Evolutionary conservation across 1,140 invertebrate species (phyloP).

Genomic region (Bombus vancouverensis): DNA sequence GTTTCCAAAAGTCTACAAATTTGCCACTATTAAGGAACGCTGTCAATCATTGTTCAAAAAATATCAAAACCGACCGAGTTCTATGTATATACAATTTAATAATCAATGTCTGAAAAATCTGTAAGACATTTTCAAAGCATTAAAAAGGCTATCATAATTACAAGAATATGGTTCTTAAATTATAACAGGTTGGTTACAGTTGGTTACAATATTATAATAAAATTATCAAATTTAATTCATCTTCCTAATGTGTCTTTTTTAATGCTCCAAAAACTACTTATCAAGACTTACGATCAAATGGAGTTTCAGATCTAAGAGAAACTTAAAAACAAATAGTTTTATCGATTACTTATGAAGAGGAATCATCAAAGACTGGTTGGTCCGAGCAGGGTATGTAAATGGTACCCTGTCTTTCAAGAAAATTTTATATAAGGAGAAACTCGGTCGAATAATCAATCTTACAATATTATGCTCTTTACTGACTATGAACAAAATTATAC

Average conservation of each 20-base stretch:
- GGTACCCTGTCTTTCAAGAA: constrained; percentile 36
- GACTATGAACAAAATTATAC: constrained; percentile 27
- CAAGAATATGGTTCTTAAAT: no score
- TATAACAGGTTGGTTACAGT: no score
- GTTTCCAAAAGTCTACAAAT: background rate
- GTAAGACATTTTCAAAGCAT: background rate
- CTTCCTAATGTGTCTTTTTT: background rate
- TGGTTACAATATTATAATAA: background rate
- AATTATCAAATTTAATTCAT: background rate
- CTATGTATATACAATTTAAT: background rate
- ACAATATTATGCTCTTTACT: constrained; percentile 35
- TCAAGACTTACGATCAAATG: background rate
- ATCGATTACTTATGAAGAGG: background rate
- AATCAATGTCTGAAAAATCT: background rate
- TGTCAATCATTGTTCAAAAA: constrained; percentile 22
- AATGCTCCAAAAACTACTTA: background rate
- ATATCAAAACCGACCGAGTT: constrained; percentile 47
- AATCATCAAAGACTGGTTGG: constrained; percentile 19
- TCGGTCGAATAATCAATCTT: constrained; percentile 42
- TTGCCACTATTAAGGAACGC: background rate
- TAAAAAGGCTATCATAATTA: no score
- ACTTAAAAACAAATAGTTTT: constrained; percentile 2
- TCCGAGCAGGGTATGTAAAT: constrained; percentile 49
- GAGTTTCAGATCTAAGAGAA: constrained; percentile 1
- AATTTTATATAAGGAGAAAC: constrained; percentile 35